phyloP scores from a whole-genome alignment of 2,888 invertebrate species.

The Aplocera efformata region DNA sequence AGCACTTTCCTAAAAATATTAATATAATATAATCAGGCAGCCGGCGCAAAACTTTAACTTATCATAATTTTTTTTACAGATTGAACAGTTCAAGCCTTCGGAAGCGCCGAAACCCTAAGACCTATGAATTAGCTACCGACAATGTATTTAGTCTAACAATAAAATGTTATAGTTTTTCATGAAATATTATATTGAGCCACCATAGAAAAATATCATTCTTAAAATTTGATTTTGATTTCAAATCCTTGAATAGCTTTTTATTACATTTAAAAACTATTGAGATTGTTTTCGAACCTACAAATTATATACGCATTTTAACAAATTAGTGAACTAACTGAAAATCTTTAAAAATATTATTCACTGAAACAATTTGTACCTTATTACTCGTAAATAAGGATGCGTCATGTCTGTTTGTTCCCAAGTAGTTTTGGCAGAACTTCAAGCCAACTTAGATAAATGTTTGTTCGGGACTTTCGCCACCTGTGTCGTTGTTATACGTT shows the following conservation, averaged over 20 bases:
- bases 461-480: conserved; percentile 48
- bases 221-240: no score
- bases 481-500: conserved; percentile 49
- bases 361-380: conserved; percentile 2
- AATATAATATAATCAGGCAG: no score
- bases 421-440: conserved; percentile 31
- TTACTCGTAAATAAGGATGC: conserved; percentile 2
- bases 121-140: neutral
- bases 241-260: no score
- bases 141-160: neutral
- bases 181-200: no score
- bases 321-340: no score
- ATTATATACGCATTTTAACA: no score
- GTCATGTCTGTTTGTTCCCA: conserved; percentile 7
- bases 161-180: neutral
- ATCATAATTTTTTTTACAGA: conserved; percentile 27
- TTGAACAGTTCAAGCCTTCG: conserved; percentile 20
- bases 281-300: no score
- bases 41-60: no score
- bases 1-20: no score
- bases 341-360: neutral
- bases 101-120: conserved; percentile 7
- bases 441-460: conserved; percentile 53
- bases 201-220: no score
- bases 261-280: no score